Evolutionary conservation across 2,888 invertebrate genomes (phyloP), one percentile per base, ranked within the genome.

Genomic region (Leptogaster cylindrica): DNA sequence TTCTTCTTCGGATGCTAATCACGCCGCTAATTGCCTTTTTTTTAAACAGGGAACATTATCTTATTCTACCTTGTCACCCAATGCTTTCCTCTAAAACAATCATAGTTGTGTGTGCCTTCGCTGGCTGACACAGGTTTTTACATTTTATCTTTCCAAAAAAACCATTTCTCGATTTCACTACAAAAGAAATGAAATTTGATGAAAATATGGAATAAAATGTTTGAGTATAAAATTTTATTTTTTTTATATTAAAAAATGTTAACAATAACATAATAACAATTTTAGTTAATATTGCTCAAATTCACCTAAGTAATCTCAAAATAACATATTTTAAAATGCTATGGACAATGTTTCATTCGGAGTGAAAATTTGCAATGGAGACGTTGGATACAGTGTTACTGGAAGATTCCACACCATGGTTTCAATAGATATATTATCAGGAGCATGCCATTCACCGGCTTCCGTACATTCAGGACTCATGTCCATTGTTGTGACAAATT

Each of bases 401-500:
- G 97, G 97, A 65, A 98, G 84, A 82, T 97, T 95, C 98, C 98
- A 99, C 10, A 96, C 91, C 95, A 98, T 97, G 0, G 98, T 98
- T 82, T 99, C 97, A 68, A 98, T 96, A 8, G 93, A 89, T 27
- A 97, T 84, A 71, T 89, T 88, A 2, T 89, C 83, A 0, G 97
- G 96, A 0, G 93, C 96, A 74, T 89, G 89, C 90, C 96, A 94
- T 58, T 80, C 80, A 14, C 84, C 85, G 4, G 28, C 20, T 12
- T 41, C 28, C 2, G 6, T 4, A 12, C 79, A 82, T 10, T 70
- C 71, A 0, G 74, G 70, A 0, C 66, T 85, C 58, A 89, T 82
- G 65, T 85, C 84, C 75, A 89, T 89, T 78, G 87, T 84, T 0
- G 93, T 95, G 0, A 95, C 97, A 83, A 99, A 99, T 81, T 99